phyloP scores from a whole-genome alignment of 1,140 invertebrate genomes.

The Pantala flavescens region DNA sequence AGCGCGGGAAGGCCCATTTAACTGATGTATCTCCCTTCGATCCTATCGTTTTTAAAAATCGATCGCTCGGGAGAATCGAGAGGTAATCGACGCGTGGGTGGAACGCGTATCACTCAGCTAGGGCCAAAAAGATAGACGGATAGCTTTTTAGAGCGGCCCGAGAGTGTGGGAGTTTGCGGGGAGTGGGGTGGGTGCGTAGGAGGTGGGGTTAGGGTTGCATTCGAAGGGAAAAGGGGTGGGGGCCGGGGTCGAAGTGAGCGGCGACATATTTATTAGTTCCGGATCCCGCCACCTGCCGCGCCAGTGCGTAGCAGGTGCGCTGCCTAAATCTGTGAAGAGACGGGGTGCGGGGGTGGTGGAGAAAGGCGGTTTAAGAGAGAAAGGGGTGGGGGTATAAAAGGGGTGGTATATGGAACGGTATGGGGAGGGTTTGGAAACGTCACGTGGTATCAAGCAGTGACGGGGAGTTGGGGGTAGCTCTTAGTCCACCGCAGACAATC shows the following conservation, averaged over 20 bases:
- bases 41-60: neutral
- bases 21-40: neutral
- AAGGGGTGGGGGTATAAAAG: neutral
- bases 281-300: constrained; percentile 3
- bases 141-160: neutral
- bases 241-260: neutral
- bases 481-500: neutral
- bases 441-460: neutral
- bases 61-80: neutral
- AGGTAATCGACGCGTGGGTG: neutral
- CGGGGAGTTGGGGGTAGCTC: neutral
- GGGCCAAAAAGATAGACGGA: neutral
- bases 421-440: neutral
- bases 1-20: neutral
- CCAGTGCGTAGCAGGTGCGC: constrained; percentile 1
- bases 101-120: neutral
- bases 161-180: neutral
- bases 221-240: neutral
- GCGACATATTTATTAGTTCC: constrained; percentile 9
- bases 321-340: constrained; percentile 1
- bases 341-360: neutral
- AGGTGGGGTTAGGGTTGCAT: neutral
- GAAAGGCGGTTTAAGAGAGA: neutral
- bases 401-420: neutral
- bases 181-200: neutral